A percentile compares a stretch with the other conserved stretches of the same genome.
Evolutionary conservation across 2,797 vertebrate genomes (phyloP).

Genomic region (Artibeus jamaicensis): DNA sequence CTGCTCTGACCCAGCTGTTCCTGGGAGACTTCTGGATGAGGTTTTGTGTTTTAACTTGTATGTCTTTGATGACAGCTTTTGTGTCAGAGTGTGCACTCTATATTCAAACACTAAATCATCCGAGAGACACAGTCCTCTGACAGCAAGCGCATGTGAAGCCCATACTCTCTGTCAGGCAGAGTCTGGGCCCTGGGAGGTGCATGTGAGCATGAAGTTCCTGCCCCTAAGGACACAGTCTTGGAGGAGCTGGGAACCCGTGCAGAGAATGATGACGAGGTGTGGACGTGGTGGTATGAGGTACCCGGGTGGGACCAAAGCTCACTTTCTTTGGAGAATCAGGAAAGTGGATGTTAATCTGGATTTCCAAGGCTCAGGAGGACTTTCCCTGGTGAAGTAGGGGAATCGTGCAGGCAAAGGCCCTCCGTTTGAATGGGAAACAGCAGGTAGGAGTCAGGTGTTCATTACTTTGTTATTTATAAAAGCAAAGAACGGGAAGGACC

Average conservation of each 20-base stretch:
- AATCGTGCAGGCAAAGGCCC: not conserved
- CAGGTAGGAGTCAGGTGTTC: not conserved
- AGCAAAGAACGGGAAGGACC: not conserved
- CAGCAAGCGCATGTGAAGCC: not conserved
- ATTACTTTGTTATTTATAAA: not conserved
- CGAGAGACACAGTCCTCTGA: not conserved
- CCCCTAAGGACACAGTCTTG: not conserved
- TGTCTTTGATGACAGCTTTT: conserved; percentile 26
- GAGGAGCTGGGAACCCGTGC: not conserved
- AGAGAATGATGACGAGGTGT: not conserved
- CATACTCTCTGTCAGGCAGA: not conserved
- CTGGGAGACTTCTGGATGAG: conserved; percentile 60
- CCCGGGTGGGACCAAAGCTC: not conserved
- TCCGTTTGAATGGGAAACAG: not conserved
- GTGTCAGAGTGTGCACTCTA: not conserved
- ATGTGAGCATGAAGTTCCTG: not conserved
- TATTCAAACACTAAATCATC: conserved; percentile 2
- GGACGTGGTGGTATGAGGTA: not conserved
- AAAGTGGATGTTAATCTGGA: not conserved
- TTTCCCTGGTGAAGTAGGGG: not conserved
- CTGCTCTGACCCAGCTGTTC: conserved; percentile 68
- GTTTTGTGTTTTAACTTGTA: conserved; percentile 51
- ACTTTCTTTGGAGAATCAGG: not conserved
- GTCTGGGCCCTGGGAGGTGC: not conserved
- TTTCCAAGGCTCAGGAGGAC: not conserved